phyloP scores from a whole-genome alignment of 2,797 vertebrate species.

The Bovichtus diacanthus region DNA sequence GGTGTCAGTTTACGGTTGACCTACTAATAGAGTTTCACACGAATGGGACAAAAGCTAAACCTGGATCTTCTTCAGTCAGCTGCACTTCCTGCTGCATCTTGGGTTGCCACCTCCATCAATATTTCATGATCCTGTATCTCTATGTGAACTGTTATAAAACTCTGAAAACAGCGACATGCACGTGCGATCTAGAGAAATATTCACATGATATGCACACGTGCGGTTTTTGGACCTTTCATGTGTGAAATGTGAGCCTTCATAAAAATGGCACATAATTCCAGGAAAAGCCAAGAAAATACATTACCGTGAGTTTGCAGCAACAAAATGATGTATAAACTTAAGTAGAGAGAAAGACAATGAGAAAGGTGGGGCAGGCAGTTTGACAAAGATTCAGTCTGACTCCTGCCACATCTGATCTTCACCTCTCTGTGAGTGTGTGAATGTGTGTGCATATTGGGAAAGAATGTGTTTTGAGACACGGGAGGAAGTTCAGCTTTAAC shows the following conservation, averaged over 20 bases:
- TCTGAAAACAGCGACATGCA: background rate
- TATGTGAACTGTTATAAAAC: constrained; percentile 8
- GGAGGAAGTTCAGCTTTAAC: background rate
- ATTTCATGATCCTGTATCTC: background rate
- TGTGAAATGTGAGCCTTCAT: background rate
- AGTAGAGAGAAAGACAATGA: background rate
- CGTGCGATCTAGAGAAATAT: too few relatives aligned
- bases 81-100: constrained; percentile 4
- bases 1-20: background rate
- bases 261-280: background rate
- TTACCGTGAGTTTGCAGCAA: background rate
- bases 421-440: constrained; percentile 11
- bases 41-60: background rate
- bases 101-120: constrained; percentile 5
- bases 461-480: background rate
- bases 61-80: background rate
- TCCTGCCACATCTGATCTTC: constrained; percentile 30
- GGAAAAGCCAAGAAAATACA: background rate
- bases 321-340: background rate
- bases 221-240: background rate
- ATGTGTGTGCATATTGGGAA: background rate
- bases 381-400: constrained; percentile 42
- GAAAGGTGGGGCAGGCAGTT: background rate
- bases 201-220: background rate
- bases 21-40: background rate